Percentiles rank a stretch among this genome's conserved stretches.
These are phyloP conservation scores for Sitta carolinensis DNA, from an alignment of 2,797 vertebrate species.

Conservation along the genomic window DNA sequence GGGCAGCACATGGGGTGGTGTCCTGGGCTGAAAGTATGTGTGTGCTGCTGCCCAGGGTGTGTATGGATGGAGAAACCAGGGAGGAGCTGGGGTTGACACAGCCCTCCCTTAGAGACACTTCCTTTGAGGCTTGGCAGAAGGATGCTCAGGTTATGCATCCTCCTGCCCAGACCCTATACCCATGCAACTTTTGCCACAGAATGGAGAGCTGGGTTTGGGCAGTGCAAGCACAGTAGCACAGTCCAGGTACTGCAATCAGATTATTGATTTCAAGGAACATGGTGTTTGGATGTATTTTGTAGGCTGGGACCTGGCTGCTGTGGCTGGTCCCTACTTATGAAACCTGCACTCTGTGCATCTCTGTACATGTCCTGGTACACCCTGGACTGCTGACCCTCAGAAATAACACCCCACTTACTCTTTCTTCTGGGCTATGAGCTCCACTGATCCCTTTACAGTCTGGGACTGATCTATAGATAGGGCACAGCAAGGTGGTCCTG, in stretches of 20 bases:
- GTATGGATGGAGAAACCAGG: not conserved
- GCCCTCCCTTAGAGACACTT: fast-evolving
- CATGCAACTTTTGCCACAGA: fast-evolving
- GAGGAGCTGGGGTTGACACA: not conserved
- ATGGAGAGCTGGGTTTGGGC: not conserved
- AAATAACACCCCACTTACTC: fast-evolving
- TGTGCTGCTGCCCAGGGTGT: fast-evolving
- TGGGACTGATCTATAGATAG: not conserved
- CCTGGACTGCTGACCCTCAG: not conserved
- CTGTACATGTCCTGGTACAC: not conserved
- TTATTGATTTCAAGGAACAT: not conserved
- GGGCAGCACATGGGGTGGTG: not conserved
- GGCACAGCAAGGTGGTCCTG: not conserved
- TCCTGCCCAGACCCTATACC: fast-evolving
- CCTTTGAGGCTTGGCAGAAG: not conserved
- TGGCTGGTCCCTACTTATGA: not conserved
- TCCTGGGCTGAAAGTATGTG: not conserved
- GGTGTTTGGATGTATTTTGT: not conserved
- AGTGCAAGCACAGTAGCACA: fast-evolving
- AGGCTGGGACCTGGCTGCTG: not conserved
- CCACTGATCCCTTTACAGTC: not conserved
- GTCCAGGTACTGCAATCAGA: fast-evolving
- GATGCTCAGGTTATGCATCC: fast-evolving
- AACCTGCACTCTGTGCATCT: not conserved
- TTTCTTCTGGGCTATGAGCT: not conserved